Percentiles rank a stretch among this genome's conserved stretches.
Evolutionary conservation across 2,113 vertebrate genomes (phyloP).

Genomic region (Sinosuthora webbiana): DNA sequence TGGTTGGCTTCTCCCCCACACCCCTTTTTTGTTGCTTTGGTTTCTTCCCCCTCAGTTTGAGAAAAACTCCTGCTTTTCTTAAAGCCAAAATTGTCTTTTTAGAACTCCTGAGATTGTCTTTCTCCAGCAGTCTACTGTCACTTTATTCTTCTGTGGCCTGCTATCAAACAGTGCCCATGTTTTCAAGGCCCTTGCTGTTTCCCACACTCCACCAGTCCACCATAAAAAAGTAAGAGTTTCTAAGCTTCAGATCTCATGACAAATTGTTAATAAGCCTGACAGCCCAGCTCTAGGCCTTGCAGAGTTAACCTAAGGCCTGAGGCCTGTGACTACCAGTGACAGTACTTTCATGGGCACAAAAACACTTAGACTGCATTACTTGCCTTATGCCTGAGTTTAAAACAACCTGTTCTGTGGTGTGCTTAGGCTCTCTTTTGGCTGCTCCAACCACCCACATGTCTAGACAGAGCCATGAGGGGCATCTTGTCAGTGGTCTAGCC

Average conservation of each 20-base stretch:
- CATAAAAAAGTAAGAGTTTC: background rate
- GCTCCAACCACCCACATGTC: too few relatives aligned
- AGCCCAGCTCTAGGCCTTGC: rapidly evolving
- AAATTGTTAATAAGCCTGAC: rapidly evolving
- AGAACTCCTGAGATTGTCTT: background rate
- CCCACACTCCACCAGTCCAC: too few relatives aligned
- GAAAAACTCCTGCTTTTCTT: background rate
- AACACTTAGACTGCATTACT: background rate
- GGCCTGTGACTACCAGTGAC: background rate
- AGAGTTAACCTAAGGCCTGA: background rate
- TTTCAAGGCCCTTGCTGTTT: background rate
- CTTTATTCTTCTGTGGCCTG: background rate
- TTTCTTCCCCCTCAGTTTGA: background rate
- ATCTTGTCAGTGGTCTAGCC: background rate
- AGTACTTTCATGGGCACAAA: background rate
- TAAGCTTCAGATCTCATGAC: background rate
- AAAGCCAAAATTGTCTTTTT: background rate
- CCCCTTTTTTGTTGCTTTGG: background rate
- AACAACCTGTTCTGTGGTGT: rapidly evolving
- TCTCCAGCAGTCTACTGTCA: background rate
- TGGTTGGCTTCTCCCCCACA: background rate
- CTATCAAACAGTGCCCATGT: background rate
- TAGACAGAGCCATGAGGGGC: background rate
- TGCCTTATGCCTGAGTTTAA: background rate
- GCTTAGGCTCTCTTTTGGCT: background rate